Evolutionary conservation across 2,797 vertebrate genomes (phyloP).

Genomic region (Ibycter americanus): DNA sequence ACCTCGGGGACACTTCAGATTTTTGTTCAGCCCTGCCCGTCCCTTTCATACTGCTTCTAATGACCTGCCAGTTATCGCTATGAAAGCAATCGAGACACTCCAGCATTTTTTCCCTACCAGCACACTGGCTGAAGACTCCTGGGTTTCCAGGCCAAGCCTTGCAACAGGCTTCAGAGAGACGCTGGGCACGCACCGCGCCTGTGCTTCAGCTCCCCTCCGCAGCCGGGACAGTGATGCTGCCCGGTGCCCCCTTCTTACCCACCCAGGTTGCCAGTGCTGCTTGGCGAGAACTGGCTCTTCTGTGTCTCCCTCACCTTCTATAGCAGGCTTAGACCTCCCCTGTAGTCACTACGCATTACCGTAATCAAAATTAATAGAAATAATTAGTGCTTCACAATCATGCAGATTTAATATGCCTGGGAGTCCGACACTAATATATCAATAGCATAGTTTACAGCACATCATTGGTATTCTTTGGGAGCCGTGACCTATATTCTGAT

Average conservation of each 20-base stretch:
- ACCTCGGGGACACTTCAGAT: accelerated
- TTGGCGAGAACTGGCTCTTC: background rate
- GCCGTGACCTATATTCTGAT: background rate
- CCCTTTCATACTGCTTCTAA: background rate
- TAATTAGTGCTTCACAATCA: background rate
- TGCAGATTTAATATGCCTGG: background rate
- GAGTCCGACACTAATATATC: conserved; percentile 6
- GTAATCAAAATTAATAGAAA: background rate
- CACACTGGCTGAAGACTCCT: background rate
- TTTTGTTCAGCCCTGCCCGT: background rate
- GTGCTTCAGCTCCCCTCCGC: background rate
- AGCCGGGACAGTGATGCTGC: background rate
- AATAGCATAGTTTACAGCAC: background rate
- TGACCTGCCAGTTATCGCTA: accelerated
- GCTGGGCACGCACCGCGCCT: background rate
- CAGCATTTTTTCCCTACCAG: too few relatives aligned
- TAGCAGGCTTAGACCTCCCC: background rate
- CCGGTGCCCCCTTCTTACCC: background rate
- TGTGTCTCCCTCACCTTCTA: accelerated
- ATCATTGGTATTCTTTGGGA: background rate
- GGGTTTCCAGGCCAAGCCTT: background rate
- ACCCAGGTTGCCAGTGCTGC: accelerated
- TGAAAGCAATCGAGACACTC: background rate
- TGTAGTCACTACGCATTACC: background rate
- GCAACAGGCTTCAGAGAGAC: background rate